Percentiles rank a stretch among this genome's conserved stretches.
phyloP scores from a whole-genome alignment of 2,888 invertebrate genomes.

The Drosophila parthenogenetica region DNA sequence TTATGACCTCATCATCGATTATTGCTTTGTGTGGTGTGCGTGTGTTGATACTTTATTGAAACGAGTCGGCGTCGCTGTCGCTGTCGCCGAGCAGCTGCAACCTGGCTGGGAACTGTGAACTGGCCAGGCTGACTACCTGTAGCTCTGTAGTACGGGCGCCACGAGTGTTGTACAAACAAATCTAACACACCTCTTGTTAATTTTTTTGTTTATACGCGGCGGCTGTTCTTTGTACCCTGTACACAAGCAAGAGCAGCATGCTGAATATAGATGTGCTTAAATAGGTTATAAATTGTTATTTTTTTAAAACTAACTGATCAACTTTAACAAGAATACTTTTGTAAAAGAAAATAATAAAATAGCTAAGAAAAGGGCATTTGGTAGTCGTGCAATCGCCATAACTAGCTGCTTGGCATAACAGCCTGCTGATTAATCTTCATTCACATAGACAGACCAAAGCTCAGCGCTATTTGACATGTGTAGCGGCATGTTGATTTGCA shows the following conservation, averaged over 20 bases:
- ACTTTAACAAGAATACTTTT: too few species aligned
- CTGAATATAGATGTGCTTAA: too few species aligned
- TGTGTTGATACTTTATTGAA: conserved; percentile 68
- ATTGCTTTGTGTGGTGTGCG: conserved; percentile 72
- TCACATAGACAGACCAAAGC: conserved; percentile 50
- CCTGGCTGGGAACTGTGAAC: conserved; percentile 42
- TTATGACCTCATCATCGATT: conserved; percentile 86
- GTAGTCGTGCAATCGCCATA: conserved; percentile 3
- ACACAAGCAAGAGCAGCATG: neutral
- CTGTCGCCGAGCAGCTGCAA: conserved; percentile 54
- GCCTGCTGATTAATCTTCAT: conserved; percentile 59
- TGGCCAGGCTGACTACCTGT: conserved; percentile 61
- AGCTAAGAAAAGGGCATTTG: conserved; percentile 15
- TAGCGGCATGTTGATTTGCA: conserved; percentile 57
- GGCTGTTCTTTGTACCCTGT: conserved; percentile 33
- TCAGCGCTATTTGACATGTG: conserved; percentile 57
- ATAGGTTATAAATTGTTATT: too few species aligned
- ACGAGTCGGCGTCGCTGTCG: conserved; percentile 56
- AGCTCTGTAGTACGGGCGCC: conserved; percentile 59
- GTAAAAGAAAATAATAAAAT: too few species aligned
- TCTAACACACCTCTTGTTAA: conserved; percentile 52
- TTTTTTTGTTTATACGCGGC: conserved; percentile 38
- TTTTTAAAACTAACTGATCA: too few species aligned
- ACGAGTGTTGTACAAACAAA: conserved; percentile 71
- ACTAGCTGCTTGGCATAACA: conserved; percentile 31